These are phyloP conservation scores for Nansenia antarctica DNA, from an alignment of 2,113 vertebrate genomes.

Conservation along the genomic window DNA sequence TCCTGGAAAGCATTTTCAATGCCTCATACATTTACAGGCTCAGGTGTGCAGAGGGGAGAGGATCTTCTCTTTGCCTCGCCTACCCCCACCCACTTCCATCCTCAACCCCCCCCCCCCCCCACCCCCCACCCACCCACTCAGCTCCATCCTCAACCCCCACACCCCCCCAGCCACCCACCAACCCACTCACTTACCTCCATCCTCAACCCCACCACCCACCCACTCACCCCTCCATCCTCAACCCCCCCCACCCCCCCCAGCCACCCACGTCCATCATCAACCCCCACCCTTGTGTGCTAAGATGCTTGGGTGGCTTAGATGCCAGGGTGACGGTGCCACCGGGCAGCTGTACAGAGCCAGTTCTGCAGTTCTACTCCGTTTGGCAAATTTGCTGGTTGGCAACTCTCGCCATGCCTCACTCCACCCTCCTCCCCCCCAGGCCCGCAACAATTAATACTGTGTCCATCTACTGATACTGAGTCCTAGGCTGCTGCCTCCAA, in stretches of 20 bases:
- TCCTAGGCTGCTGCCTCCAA: conserved; percentile 16
- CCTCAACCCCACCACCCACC: background rate
- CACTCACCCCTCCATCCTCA: background rate
- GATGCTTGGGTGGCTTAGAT: background rate
- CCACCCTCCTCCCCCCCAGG: conserved; percentile 1
- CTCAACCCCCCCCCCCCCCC: background rate
- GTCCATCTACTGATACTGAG: background rate
- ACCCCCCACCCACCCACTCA: background rate
- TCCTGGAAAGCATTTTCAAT: conserved; percentile 6
- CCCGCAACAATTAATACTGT: conserved; percentile 33
- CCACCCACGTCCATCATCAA: background rate
- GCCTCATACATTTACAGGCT: background rate
- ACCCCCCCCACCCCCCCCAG: background rate
- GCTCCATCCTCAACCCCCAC: background rate
- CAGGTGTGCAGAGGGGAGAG: background rate
- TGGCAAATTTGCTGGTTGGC: conserved; percentile 53
- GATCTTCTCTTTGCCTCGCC: background rate
- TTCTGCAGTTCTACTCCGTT: conserved; percentile 60
- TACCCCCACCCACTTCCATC: background rate
- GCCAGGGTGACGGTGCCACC: background rate
- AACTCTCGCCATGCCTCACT: conserved; percentile 32
- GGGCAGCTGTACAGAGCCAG: background rate
- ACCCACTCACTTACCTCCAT: conserved; percentile 1
- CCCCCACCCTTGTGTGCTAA: background rate
- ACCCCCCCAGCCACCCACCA: background rate